These are phyloP conservation scores for Pseudomyrmex sp. DNA, from an alignment of 1,140 invertebrate genomes.

Conservation along the genomic window DNA sequence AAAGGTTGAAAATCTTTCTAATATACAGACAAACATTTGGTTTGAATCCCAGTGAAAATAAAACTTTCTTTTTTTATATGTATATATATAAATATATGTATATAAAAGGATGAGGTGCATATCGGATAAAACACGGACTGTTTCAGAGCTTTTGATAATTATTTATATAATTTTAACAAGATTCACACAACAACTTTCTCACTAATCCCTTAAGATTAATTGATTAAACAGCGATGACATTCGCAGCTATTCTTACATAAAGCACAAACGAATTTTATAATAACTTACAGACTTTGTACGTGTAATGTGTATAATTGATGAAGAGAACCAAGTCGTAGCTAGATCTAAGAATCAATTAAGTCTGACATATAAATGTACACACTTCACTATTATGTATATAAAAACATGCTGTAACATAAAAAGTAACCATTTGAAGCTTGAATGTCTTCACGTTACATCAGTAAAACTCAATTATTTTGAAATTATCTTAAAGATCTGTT, in stretches of 20 bases:
- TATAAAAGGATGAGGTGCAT: conserved; percentile 18
- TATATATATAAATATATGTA: background rate
- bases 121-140: conserved; percentile 13
- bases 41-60: background rate
- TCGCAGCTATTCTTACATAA: background rate
- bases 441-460: too few species aligned
- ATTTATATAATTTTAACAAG: conserved; percentile 36
- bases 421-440: too few species aligned
- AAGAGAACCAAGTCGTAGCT: conserved; percentile 17
- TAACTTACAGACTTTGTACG: conserved; percentile 21
- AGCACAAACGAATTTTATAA: background rate
- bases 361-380: conserved; percentile 6
- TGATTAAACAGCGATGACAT: background rate
- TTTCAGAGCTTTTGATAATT: conserved; percentile 15
- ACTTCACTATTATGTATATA: background rate
- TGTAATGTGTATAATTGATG: background rate
- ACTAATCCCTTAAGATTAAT: background rate
- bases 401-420: conserved; percentile 16
- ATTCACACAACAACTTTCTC: conserved; percentile 11
- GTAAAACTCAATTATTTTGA: too few species aligned
- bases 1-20: too few species aligned
- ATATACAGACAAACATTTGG: too few species aligned
- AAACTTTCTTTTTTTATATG: background rate
- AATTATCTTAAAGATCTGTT: too few species aligned
- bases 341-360: background rate